A percentile compares a stretch with the other conserved stretches of the same genome.
phyloP scores from a whole-genome alignment of 2,888 invertebrate species.

The Ephialtes manifestator region DNA sequence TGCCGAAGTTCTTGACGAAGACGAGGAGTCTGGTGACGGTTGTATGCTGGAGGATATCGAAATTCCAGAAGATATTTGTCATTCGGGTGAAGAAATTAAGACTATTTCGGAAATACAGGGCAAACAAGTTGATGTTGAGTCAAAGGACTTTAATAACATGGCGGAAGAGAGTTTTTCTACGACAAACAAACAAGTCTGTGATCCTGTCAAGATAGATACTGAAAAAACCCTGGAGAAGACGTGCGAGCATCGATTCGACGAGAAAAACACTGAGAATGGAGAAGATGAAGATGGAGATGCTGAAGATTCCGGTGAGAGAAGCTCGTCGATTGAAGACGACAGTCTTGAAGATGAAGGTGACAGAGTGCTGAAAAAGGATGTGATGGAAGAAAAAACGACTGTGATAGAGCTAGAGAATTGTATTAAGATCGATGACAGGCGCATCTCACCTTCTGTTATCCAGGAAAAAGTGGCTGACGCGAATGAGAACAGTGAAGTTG shows the following conservation, averaged over 20 bases:
- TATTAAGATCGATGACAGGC: conserved; percentile 16
- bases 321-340: conserved; percentile 49
- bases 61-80: conserved; percentile 25
- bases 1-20: conserved; percentile 78
- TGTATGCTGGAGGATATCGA: conserved; percentile 28
- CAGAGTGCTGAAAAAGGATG: conserved; percentile 6
- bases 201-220: neutral
- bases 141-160: neutral
- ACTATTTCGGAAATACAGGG: neutral
- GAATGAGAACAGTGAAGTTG: conserved; percentile 75
- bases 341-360: conserved; percentile 54
- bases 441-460: neutral
- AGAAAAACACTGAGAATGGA: neutral
- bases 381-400: conserved; percentile 66
- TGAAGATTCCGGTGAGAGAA: conserved; percentile 26
- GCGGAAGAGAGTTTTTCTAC: neutral
- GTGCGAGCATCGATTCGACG: neutral
- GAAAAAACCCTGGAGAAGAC: neutral
- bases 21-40: conserved; percentile 26
- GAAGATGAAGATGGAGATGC: conserved; percentile 32
- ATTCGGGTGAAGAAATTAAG: conserved; percentile 6
- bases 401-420: conserved; percentile 16
- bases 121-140: neutral
- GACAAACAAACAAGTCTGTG: neutral
- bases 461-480: conserved; percentile 7